Conservation (phyloP, 1,140 invertebrate species). For the Trichogramma pretiosum region DNA sequence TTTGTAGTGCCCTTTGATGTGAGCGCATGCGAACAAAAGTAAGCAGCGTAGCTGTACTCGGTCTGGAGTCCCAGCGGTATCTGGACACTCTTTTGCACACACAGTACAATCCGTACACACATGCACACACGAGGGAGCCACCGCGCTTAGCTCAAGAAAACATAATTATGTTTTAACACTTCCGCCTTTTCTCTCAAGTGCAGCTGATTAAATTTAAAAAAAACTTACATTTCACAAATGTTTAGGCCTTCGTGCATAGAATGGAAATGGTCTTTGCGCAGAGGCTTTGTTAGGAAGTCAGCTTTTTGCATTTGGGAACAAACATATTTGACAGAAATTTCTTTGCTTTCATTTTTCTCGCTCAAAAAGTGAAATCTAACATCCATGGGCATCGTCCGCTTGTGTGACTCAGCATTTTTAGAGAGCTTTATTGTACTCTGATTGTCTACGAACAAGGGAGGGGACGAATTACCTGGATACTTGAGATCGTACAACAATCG, state of each 20-base stretch:
- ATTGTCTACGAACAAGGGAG: slow-evolving; percentile 28
- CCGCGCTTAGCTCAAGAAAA: too few species aligned
- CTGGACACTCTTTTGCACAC: too few species aligned
- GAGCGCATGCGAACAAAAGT: too few species aligned
- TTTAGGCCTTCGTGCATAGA: too few species aligned
- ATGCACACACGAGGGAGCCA: too few species aligned
- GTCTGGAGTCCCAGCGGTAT: too few species aligned
- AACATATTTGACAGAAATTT: slow-evolving; percentile 10
- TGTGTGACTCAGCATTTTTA: slow-evolving; percentile 32
- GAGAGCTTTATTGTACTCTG: slow-evolving; percentile 35
- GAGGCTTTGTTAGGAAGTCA: slow-evolving; percentile 15
- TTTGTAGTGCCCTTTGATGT: too few species aligned
- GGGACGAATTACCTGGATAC: slow-evolving; percentile 11
- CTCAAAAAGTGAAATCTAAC: slow-evolving; percentile 31
- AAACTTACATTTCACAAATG: too few species aligned
- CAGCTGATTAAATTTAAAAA: too few species aligned
- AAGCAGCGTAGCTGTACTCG: too few species aligned
- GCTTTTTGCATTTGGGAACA: slow-evolving; percentile 6
- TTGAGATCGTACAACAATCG: slow-evolving; percentile 10
- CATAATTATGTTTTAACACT: slow-evolving; percentile 1
- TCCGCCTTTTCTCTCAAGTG: neutral
- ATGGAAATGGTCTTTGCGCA: neutral
- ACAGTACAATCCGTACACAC: too few species aligned
- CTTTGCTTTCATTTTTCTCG: slow-evolving; percentile 17
- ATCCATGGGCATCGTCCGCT: slow-evolving; percentile 32